Conservation (phyloP, 2,888 invertebrate species). For the Fabriciana adippe region DNA sequence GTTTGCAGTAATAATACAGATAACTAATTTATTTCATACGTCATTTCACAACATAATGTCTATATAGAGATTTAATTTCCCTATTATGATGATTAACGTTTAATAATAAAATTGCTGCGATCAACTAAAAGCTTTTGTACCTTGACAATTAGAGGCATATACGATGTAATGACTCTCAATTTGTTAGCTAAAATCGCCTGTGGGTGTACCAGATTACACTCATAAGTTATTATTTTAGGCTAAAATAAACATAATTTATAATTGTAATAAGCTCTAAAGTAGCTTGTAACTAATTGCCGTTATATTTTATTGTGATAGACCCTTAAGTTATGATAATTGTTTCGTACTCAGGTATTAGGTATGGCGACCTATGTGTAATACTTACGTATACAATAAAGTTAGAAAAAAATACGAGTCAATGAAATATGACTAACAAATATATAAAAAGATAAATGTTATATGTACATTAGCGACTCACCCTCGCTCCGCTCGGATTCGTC, state of each 20-base stretch:
- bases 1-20: no score
- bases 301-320: slow-evolving; percentile 25
- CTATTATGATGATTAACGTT: neutral
- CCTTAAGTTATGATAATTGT: slow-evolving; percentile 26
- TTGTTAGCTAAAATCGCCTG: slow-evolving; percentile 27
- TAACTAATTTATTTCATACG: neutral
- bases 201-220: slow-evolving; percentile 26
- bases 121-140: slow-evolving; percentile 28
- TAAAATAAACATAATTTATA: slow-evolving; percentile 2
- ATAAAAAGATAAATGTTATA: no score
- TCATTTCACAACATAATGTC: neutral
- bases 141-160: slow-evolving; percentile 26
- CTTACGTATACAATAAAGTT: neutral
- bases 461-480: no score
- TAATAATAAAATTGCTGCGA: slow-evolving; percentile 5
- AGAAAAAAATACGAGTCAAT: neutral
- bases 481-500: no score
- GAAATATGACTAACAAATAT: neutral
- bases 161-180: slow-evolving; percentile 25
- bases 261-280: slow-evolving; percentile 1
- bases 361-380: slow-evolving; percentile 25
- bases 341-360: slow-evolving; percentile 4
- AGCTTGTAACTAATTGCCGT: neutral
- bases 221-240: neutral
- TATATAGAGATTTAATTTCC: slow-evolving; percentile 17